Base-by-base conservation (phyloP, 2,888 invertebrate genomes). In the Branchinecta sandiegonensis region DNA sequence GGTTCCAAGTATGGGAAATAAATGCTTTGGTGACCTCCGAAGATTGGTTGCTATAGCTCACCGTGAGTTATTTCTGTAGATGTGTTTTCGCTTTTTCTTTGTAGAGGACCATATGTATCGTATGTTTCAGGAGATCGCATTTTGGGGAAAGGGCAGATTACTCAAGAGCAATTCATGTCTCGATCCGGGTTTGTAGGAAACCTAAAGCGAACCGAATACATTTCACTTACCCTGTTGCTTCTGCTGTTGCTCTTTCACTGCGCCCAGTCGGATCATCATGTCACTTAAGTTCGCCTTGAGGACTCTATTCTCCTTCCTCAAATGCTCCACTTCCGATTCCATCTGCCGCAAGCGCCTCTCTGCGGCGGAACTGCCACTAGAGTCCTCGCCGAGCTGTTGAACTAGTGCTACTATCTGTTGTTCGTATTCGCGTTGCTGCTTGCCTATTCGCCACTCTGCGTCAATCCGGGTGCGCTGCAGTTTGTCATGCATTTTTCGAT, bases 381-480 rank as follows among this genome's bases (percentile, higher is more conserved):
- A 56, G 9, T 56, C 63, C 23, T 56, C 63, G 23, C 63, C 63
- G n/a, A 56, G 63, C 12, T 56, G 63, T 56, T 23, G 63, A 23
- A 56, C 23, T 23, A 56, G 23, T 56, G 63, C 63, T 56, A 23
- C n/a, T 56, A 56, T 56, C 63, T 56, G 63, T 69, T 84, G 83
- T 75, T 86, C 84, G 72, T 85, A 84, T 72, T 85, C 83, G 14
- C 83, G 81, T 73, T 85, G 85, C 70, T 85, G 76, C 8, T 81
- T 74, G 3, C 85, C 80, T 1, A 84, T 80, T 71, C 83, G 79
- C 14, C 83, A 78, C 73, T 86, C 87, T 5, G 83, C 83, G 72
- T 86, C 84, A 1, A 86, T 79, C 69, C 77, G 73, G 0, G 85
- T 82, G 56, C 87, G 83, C 65, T 88, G 86, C 46, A 88, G 81